Percentiles rank a stretch among this genome's conserved stretches.
These are phyloP conservation scores for Melikaiella ostensackeni DNA, from an alignment of 2,888 invertebrate genomes.

Conservation along the genomic window DNA sequence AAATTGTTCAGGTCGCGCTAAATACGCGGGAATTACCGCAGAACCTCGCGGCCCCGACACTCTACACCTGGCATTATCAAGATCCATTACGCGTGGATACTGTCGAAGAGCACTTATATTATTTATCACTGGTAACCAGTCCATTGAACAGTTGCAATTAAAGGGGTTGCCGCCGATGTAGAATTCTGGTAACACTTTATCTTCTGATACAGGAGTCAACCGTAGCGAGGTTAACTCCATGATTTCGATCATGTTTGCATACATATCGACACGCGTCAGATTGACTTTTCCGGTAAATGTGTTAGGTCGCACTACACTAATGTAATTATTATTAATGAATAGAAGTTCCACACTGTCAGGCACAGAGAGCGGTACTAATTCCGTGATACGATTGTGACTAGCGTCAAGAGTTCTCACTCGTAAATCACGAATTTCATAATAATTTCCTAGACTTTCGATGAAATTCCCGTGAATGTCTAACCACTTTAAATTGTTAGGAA, in stretches of 20 bases:
- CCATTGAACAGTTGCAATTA: conserved; percentile 96
- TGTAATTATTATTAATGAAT: conserved; percentile 93
- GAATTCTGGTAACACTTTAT: conserved; percentile 90
- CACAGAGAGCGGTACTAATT: conserved; percentile 90
- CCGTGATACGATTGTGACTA: conserved; percentile 91
- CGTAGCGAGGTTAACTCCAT: conserved; percentile 90
- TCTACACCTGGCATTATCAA: conserved; percentile 92
- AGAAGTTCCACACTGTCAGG: conserved; percentile 92
- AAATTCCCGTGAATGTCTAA: conserved; percentile 94
- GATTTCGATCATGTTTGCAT: conserved; percentile 90
- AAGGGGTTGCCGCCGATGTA: conserved; percentile 96
- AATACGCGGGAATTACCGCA: conserved; percentile 87
- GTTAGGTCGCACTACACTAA: conserved; percentile 88
- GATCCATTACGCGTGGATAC: conserved; percentile 92
- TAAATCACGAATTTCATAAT: conserved; percentile 85
- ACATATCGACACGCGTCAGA: conserved; percentile 92
- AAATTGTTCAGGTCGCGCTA: conserved; percentile 90
- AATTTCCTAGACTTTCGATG: conserved; percentile 92
- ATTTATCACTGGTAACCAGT: conserved; percentile 94
- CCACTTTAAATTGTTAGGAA: conserved; percentile 93
- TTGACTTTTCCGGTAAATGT: conserved; percentile 92
- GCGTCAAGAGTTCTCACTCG: conserved; percentile 90
- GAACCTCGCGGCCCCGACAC: conserved; percentile 91
- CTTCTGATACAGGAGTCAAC: conserved; percentile 85
- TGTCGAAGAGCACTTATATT: conserved; percentile 90